Percentiles rank a stretch among this genome's conserved stretches.
Conservation (phyloP, 2,797 vertebrate species). For the Channallabes apus region DNA sequence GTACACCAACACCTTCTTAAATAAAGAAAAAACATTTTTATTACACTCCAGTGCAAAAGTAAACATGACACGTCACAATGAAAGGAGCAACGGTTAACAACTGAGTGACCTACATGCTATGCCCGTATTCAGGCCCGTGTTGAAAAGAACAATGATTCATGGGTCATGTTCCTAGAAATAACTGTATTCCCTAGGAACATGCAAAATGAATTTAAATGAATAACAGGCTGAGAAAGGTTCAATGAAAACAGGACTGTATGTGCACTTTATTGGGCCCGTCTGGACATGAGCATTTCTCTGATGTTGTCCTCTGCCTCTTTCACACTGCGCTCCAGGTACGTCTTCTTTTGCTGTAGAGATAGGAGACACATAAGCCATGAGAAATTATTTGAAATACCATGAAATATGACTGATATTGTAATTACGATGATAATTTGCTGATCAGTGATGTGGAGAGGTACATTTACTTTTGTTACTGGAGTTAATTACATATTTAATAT, state of each 20-base stretch:
- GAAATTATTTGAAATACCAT: background rate
- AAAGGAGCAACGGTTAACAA: background rate
- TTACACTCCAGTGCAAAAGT: slow-evolving; percentile 28
- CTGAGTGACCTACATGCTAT: background rate
- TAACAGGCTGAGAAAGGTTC: slow-evolving; percentile 35
- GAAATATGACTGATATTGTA: background rate
- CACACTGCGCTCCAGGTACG: slow-evolving; percentile 92
- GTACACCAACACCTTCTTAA: slow-evolving; percentile 42
- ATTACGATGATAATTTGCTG: no score
- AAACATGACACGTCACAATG: slow-evolving; percentile 23
- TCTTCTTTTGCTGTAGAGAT: slow-evolving; percentile 86
- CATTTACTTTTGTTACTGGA: no score
- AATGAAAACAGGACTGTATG: background rate
- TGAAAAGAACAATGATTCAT: slow-evolving; percentile 14
- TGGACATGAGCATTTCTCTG: slow-evolving; percentile 92
- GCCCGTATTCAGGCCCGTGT: background rate
- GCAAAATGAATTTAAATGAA: slow-evolving; percentile 39
- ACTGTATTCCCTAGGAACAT: slow-evolving; percentile 2
- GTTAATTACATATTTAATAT: no score
- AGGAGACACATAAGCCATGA: slow-evolving; percentile 8
- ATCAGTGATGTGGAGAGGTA: no score
- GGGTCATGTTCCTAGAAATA: slow-evolving; percentile 17
- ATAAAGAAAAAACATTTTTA: slow-evolving; percentile 35
- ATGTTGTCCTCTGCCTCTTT: slow-evolving; percentile 97
- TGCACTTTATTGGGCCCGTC: slow-evolving; percentile 81